Base-by-base conservation (phyloP, 2,888 invertebrate genomes). In the Drosophila mimica region DNA sequence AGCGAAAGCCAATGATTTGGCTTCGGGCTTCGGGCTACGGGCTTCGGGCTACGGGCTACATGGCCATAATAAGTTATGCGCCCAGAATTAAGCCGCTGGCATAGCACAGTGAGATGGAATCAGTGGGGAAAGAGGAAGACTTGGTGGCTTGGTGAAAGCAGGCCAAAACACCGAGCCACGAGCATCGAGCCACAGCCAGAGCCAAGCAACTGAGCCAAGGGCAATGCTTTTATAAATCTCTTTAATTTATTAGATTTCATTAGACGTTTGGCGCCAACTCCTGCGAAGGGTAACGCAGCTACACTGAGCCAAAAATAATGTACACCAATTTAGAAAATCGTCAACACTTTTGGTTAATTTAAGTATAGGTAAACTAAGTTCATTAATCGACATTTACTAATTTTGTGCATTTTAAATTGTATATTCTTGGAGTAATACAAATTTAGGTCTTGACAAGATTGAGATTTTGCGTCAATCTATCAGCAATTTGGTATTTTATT, bases 181-280 rank as follows among this genome's bases (percentile, higher is more conserved):
- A n/a, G n/a, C n/a, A n/a, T n/a, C n/a, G n/a, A 51, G 31, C 13
- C 3, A 15, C 4, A 33, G 4, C 31, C 20, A 30, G 43, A 56
- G 54, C 33, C 54, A 60, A 54, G 56, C 46, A 54, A 59, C 52
- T 48, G 40, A 65, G 83, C 79, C 79, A 46, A 60, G 34, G 81
- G 89, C 82, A 76, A 76, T 60, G 79, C 83, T 79, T 89, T 84
- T 89, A 88, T 87, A 87, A 87, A 87, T 87, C 90, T 87, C 76
- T 70, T 89, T 89, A 89, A 87, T 87, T 87, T 89, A 89, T 87
- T 87, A 85, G 88, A 87, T 89, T 87, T 87, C 88, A 90, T 87
- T 87, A 88, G 90, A 85, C 79, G 65, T 82, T 89, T 70, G 86
- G 83, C 80, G 88, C 81, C 86, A 70, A 70, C 64, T 81, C 60